phyloP scores from a whole-genome alignment of 2,797 vertebrate species.

The Emys orbicularis region DNA sequence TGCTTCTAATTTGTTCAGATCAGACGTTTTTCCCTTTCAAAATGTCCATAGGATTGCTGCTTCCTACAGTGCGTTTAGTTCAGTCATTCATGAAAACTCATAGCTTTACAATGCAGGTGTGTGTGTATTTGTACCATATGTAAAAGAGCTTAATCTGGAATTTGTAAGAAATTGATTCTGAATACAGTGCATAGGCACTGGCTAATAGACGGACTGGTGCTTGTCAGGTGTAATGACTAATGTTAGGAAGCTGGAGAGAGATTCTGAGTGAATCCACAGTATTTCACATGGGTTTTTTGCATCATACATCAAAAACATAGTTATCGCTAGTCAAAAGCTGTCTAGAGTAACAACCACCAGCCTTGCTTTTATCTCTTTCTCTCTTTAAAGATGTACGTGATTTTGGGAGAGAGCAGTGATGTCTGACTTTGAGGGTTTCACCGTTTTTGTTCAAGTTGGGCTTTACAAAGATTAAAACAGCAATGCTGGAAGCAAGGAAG shows the following conservation, averaged over 20 bases:
- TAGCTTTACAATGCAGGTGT: neutral
- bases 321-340: neutral
- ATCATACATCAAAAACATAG: neutral
- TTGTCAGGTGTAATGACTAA: neutral
- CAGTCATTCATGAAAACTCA: neutral
- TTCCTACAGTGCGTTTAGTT: neutral
- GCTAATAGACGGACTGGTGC: neutral
- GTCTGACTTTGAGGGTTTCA: neutral
- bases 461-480: neutral
- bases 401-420: neutral
- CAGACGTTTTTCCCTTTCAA: accelerated
- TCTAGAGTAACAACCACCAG: neutral
- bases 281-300: neutral
- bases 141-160: neutral
- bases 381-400: neutral
- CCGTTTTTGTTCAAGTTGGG: neutral
- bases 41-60: neutral
- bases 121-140: neutral
- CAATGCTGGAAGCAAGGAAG: neutral
- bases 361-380: neutral
- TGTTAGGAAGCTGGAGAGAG: neutral
- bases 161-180: neutral
- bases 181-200: neutral
- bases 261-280: neutral
- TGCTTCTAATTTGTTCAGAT: neutral